Base-by-base conservation (phyloP, 2,888 invertebrate genomes). In the Ernsta delagoae region DNA sequence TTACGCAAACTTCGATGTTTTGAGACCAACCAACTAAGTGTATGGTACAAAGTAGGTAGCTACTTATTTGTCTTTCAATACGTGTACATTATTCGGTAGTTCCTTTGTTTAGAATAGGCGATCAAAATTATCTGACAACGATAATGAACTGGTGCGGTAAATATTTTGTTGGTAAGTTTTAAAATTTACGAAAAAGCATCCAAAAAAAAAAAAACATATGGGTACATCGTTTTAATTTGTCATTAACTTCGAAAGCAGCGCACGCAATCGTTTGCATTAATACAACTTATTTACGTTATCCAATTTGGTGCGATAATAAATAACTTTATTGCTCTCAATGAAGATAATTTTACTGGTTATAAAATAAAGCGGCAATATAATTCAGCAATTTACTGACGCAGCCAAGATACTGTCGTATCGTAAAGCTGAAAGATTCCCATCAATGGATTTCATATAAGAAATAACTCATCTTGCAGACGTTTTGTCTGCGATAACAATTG, bases 281-380 rank as follows among this genome's bases (percentile, higher is more conserved):
- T 61, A 67, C 62, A 31, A 60, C 48, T 54, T 64, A 67, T 67
- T 67, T 67, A 36, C 54, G 48, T 12, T 56, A 62, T 61, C 67
- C 67, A 67, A 67, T 67, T 67, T 67, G 61, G 56, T 31, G 45
- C 39, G 45, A 56, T 62, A 68, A 68, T 68, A 68, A 68, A 68
- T 68, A 68, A 61, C 56, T 68, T 68, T 68, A 68, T 68, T 61
- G 56, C 36, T 45, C 48, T 24, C 61, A 68, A 62, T 57, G 67
- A 48, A 68, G 61, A 68, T 68, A 68, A 68, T 68, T 68, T 68
- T 68, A 62, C 61, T 62, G 67, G 67, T 61, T 68, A 62, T 62
- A 68, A 62, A 62, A 68, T 62, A 61, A 68, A 68, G 60, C 56
- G 68, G 62, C 34, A 56, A 41, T 67, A 66, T 66, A 68, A 62